phyloP scores from a whole-genome alignment of 2,113 vertebrate genomes.

The Aspiorhynchus laticeps region DNA sequence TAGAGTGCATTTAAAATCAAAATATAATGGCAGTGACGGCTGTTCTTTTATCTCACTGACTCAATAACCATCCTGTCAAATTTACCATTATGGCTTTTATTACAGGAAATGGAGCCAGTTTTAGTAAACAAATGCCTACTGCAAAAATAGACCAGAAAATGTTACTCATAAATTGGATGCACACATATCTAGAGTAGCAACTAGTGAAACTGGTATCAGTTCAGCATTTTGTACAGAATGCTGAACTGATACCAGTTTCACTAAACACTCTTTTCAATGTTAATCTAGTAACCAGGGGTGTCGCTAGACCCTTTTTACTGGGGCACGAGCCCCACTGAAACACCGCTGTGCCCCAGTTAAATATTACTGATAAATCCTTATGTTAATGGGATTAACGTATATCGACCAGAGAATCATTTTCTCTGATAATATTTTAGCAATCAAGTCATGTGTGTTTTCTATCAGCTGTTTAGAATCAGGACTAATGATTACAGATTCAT shows the following conservation, averaged over 20 bases:
- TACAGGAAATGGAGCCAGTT: constrained; percentile 26
- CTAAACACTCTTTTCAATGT: not conserved
- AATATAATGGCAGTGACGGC: constrained; percentile 1
- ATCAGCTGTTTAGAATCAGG: no score
- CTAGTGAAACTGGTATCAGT: not conserved
- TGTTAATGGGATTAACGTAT: not conserved
- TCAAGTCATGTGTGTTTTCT: no score
- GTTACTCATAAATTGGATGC: not conserved
- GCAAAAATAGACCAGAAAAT: not conserved
- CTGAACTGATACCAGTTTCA: no score
- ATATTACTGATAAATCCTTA: no score
- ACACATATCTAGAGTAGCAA: not conserved
- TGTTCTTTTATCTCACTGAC: constrained; percentile 19
- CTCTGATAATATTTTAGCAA: no score
- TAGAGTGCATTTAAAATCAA: constrained; percentile 8
- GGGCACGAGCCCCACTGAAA: no score
- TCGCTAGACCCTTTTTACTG: not conserved
- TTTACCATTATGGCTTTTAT: constrained; percentile 28
- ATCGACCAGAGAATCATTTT: not conserved
- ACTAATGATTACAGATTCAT: no score
- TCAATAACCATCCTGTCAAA: constrained; percentile 22
- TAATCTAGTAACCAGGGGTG: not conserved
- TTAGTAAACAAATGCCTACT: constrained; percentile 47
- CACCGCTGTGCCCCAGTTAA: no score
- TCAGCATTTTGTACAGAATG: not conserved